Evolutionary conservation across 2,888 invertebrate genomes (phyloP), one percentile per base, ranked within the genome.

Genomic region (Tanytarsus gracilentus): DNA sequence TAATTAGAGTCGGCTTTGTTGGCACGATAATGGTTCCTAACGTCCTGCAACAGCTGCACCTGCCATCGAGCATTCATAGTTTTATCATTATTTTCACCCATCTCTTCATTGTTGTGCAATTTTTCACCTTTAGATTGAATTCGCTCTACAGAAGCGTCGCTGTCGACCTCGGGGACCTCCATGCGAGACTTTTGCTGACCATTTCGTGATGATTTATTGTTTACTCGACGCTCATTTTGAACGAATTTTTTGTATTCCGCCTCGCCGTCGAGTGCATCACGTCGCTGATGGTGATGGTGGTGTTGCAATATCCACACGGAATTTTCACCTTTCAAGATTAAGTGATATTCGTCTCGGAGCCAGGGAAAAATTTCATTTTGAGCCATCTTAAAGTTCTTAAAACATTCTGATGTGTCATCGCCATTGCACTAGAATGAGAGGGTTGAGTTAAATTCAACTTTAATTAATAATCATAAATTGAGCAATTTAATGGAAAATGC

Each of bases 211-310:
- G 60, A 60, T 60, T 60, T 60, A 60, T 60, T 39, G 50, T 33
- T 26, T n/a, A n/a, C 16, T 14, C 48, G 29, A 33, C 62, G 60
- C 63, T 65, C 64, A 50, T 60, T 56, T 16, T 23, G 53, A 11
- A 61, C 61, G 39, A 64, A 65, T 30, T 61, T 61, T 48, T 55
- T 62, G 44, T 65, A 65, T 64, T 64, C 64, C 7, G 58, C 59
- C 44, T 65, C 65, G 4, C 63, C 65, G 25, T 50, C 50, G 16
- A 30, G 26, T 14, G 50, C 60, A 14, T 60, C 58, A 48, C 58
- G 58, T 48, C 48, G n/a, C n/a, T n/a, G n/a, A n/a, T n/a, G n/a
- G n/a, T n/a, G n/a, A n/a, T n/a, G n/a, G n/a, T n/a, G n/a, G n/a
- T n/a, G n/a, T n/a, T n/a, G n/a, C n/a, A n/a, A 18, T 4, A 40